phyloP scores from a whole-genome alignment of 2,888 invertebrate genomes.

The Cosmopolites sordidus region DNA sequence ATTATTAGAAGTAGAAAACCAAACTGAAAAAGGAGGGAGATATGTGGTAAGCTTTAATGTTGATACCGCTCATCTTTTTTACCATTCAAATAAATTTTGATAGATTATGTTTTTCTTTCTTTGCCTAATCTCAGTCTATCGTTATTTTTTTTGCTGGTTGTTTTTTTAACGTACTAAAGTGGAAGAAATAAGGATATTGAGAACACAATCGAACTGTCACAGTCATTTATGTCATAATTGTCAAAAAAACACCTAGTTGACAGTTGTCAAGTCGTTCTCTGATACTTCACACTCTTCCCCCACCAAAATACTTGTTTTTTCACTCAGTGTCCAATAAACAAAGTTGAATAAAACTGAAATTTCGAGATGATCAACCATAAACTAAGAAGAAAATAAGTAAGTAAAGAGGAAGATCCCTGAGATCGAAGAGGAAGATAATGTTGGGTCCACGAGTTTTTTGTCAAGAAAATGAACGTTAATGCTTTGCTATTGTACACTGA shows the following conservation, averaged over 20 bases:
- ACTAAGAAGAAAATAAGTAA: background rate
- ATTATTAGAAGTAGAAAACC: conserved; percentile 3
- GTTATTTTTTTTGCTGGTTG: conserved; percentile 9
- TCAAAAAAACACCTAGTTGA: too few species aligned
- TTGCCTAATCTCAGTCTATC: conserved; percentile 23
- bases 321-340: too few species aligned
- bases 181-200: background rate
- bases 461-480: too few species aligned
- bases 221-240: too few species aligned
- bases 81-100: conserved; percentile 4
- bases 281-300: too few species aligned
- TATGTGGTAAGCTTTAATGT: conserved; percentile 11
- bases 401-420: background rate
- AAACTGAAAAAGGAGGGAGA: conserved; percentile 1
- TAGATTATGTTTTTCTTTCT: conserved; percentile 9
- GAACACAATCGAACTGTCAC: too few species aligned
- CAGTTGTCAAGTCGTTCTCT: too few species aligned
- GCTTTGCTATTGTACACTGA: too few species aligned
- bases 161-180: conserved; percentile 4
- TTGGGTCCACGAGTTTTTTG: too few species aligned
- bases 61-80: background rate
- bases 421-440: background rate
- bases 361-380: too few species aligned
- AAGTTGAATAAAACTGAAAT: too few species aligned
- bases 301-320: too few species aligned